Conservation (phyloP, 2,113 vertebrate genomes). For the Athene cunicularia region DNA sequence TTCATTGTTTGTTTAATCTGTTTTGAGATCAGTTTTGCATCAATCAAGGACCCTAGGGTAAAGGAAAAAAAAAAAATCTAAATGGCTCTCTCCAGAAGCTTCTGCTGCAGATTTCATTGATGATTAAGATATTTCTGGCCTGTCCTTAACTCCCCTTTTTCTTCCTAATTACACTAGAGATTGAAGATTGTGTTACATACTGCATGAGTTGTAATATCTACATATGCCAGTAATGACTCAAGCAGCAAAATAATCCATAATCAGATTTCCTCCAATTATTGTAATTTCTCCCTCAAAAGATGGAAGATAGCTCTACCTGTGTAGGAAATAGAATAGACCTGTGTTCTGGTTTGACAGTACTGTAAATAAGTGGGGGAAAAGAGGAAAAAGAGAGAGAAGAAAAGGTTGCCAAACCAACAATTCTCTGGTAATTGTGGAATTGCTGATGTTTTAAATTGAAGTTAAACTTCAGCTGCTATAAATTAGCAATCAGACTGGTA, state of each 20-base stretch:
- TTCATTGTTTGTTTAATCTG: constrained; percentile 51
- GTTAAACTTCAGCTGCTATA: background rate
- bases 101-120: constrained; percentile 37
- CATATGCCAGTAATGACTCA: background rate
- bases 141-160: constrained; percentile 48
- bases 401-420: background rate
- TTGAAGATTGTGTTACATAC: background rate
- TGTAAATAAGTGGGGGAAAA: background rate
- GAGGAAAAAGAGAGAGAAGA: background rate
- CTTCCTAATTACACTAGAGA: background rate
- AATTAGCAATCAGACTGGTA: background rate
- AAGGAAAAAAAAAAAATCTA: background rate
- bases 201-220: background rate
- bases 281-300: background rate
- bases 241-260: background rate
- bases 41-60: background rate
- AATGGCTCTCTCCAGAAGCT: constrained; percentile 27
- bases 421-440: background rate
- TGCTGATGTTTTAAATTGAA: background rate
- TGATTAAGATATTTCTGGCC: constrained; percentile 27
- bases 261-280: background rate
- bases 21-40: constrained; percentile 19
- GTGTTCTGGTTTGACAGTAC: background rate
- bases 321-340: background rate
- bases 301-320: background rate